phyloP scores from a whole-genome alignment of 2,113 vertebrate genomes.

The Osmerus mordax region DNA sequence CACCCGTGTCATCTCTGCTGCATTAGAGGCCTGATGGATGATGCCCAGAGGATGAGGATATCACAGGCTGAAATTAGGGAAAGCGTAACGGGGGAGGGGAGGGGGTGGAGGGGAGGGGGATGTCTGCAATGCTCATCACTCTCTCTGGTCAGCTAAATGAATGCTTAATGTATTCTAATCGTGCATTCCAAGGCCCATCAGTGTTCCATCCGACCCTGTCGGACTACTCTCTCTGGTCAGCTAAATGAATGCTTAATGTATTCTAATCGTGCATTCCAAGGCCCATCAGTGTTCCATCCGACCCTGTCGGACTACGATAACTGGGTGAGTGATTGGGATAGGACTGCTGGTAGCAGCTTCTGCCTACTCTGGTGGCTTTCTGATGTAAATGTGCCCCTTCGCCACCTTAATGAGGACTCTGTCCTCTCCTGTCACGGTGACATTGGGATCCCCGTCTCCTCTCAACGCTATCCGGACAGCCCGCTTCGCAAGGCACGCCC shows the following conservation, averaged over 20 bases:
- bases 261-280: conserved; percentile 24
- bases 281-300: neutral
- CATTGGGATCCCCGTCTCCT: conserved; percentile 49
- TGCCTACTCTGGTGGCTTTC: conserved; percentile 9
- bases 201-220: neutral
- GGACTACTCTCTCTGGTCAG: conserved; percentile 3
- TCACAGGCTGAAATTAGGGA: conserved; percentile 3
- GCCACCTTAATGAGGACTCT: conserved; percentile 47
- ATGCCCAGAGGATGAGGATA: neutral
- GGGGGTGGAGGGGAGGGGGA: neutral
- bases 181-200: conserved; percentile 8
- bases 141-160: conserved; percentile 13
- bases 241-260: conserved; percentile 27
- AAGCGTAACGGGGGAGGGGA: neutral
- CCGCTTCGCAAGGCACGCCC: neutral
- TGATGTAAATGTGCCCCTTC: conserved; percentile 43
- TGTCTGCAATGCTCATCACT: neutral
- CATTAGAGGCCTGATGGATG: neutral
- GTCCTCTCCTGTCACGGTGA: conserved; percentile 61
- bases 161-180: conserved; percentile 31
- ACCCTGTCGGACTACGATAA: conserved; percentile 28
- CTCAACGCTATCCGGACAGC: conserved; percentile 29
- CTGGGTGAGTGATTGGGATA: conserved; percentile 38
- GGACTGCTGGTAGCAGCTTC: conserved; percentile 12
- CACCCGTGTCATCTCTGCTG: conserved; percentile 5